Base-by-base conservation (phyloP, 2,797 vertebrate genomes). In the Hippopotamyrus pictus region DNA sequence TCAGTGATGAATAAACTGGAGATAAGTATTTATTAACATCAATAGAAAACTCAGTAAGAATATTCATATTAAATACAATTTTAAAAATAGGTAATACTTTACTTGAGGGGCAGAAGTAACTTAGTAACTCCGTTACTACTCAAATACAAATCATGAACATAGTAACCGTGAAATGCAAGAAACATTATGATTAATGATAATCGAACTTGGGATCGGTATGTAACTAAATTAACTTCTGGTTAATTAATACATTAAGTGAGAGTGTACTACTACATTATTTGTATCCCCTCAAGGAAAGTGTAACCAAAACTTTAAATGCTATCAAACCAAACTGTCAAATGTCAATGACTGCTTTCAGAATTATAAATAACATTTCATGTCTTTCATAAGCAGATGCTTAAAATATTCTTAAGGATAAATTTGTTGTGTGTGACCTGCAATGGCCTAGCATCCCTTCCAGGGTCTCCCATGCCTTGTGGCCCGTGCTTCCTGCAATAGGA, bases 241-340 rank as follows among this genome's bases (percentile, higher is more conserved):
- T 76, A 41, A 73, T 73, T 73, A 41, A 76, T 37, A 19, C 33
- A 41, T 17, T 76, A 76, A 14, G 65, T 65, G 29, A 73, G 69
- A 73, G 33, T 37, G 69, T 37, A 76, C 33, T 76, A 41, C 14
- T 76, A 76, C 33, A 41, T 19, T 76, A 76, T 5, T 19, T 41
- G 14, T 76, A 6, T 2, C 14, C 33, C 65, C 29, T 73, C 65
- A 33, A 37, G 29, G 33, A 33, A 76, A 76, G 69, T 41, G 14
- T 76, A 19, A 76, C 69, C 69, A 41, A 82, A 46, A 82, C 46
- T 82, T 82, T 82, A 46, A 82, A 46, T 82, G 76, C 76, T 82
- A 82, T 44, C 41, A 82, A 82, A 82, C 41, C 76, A 82, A 82
- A 82, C 76, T 82, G 76, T 46, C 76, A 46, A n/a, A 46, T 46